Evolutionary conservation across 1,140 invertebrate species (phyloP).

Genomic region (Formica exsecta): DNA sequence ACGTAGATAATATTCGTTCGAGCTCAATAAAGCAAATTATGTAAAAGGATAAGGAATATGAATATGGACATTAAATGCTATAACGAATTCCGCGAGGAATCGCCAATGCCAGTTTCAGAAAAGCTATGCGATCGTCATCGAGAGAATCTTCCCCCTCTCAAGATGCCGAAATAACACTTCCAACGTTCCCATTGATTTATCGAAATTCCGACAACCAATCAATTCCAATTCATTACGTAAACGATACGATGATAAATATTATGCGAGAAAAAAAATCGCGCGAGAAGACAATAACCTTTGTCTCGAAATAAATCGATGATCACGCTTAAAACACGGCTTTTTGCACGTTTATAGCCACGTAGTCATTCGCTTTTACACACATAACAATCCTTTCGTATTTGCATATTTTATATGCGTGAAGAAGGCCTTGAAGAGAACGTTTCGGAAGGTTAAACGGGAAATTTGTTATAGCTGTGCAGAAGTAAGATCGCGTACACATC

Average conservation of each 20-base stretch:
- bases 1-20: background rate
- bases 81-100: background rate
- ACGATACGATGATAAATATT: background rate
- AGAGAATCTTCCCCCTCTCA: background rate
- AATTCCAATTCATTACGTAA: conserved; percentile 9
- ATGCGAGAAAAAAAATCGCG: background rate
- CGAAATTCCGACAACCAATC: background rate
- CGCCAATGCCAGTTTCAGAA: background rate
- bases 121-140: background rate
- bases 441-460: conserved; percentile 23
- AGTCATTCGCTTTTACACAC: background rate
- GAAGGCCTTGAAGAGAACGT: background rate
- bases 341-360: background rate
- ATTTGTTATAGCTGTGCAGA: conserved; percentile 37
- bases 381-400: background rate
- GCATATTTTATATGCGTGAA: conserved; percentile 1
- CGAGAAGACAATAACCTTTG: background rate
- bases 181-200: background rate
- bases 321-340: background rate
- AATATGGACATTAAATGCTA: conserved; percentile 1
- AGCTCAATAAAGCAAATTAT: conserved; percentile 21
- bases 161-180: background rate
- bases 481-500: background rate
- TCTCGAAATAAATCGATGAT: background rate
- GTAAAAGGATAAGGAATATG: background rate